Evolutionary conservation across 2,797 vertebrate genomes (phyloP), one percentile per base, ranked within the genome.

Genomic region (Kryptolebias ocellatus): DNA sequence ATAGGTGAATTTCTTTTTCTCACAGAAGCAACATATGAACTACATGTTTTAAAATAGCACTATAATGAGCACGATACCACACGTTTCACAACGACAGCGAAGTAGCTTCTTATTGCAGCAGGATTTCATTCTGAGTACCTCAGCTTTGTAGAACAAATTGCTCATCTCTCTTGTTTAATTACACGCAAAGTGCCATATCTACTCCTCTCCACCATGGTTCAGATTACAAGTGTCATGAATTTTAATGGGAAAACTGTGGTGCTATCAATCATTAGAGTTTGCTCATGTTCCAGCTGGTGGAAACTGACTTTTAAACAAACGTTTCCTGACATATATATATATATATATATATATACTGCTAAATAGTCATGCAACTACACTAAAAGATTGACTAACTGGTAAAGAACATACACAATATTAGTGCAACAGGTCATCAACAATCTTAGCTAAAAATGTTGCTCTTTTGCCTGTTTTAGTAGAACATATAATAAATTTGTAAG

Each of bases 61-160:
- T 57, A 53, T 67, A 76, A 70, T 46, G 34, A 17, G 49, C 50
- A 60, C 44, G 72, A 65, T 63, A 20, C 34, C 49, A 69, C 31
- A 45, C 42, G 34, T 55, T 59, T 45, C 54, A 72, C 50, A 24
- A 37, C 77, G 58, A 64, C 39, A 68, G 42, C 34, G 65, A 65
- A 66, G 66, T 44, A 31, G 37, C 24, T 69, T 82, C 53, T 70
- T 76, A 86, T 83, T 90, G 53, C 31, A 62, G 53, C 34, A 81
- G 75, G 74, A 70, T 63, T 80, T 79, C 37, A 59, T 72, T 60
- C 59, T 71, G 49, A 80, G 77, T 52, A 69, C 73, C 72, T 75
- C 63, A 70, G 83, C 70, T 79, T 64, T 68, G 60, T 75, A 73
- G 69, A 85, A 70, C 73, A 80, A 73, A 80, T 90, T 87, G 72